Evolutionary conservation across 2,888 invertebrate genomes (phyloP).

Genomic region (Andrena flavipes): DNA sequence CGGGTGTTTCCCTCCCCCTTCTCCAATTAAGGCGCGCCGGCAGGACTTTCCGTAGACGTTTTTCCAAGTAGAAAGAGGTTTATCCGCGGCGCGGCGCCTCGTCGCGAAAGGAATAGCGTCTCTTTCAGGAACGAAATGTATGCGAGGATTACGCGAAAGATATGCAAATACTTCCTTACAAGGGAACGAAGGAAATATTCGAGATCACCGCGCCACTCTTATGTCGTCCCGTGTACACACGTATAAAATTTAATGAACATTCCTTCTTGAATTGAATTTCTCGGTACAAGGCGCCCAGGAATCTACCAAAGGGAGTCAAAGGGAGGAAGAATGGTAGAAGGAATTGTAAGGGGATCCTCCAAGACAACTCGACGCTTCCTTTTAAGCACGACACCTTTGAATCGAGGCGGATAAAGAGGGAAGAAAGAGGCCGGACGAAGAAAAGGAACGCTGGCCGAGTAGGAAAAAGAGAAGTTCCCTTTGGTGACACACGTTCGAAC

Average conservation of each 20-base stretch:
- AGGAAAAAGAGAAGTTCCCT: constrained; percentile 18
- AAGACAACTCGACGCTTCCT: constrained; percentile 61
- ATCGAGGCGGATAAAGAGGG: constrained; percentile 43
- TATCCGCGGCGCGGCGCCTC: not conserved
- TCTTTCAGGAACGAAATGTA: constrained; percentile 6
- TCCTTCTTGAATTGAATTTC: constrained; percentile 51
- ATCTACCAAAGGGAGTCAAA: constrained; percentile 31
- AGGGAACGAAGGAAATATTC: not conserved
- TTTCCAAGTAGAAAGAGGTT: constrained; percentile 1
- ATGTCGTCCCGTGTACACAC: constrained; percentile 1
- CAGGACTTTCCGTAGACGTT: not conserved
- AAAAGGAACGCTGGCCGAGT: constrained; percentile 13
- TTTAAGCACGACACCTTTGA: constrained; percentile 66
- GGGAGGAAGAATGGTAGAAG: constrained; percentile 26
- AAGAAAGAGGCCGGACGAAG: constrained; percentile 31
- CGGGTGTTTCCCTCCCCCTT: not conserved
- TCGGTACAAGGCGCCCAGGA: constrained; percentile 34
- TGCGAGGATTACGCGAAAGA: constrained; percentile 17
- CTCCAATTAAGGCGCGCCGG: constrained; percentile 25
- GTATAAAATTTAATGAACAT: constrained; percentile 61
- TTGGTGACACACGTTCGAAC: constrained; percentile 57
- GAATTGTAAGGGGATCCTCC: constrained; percentile 60
- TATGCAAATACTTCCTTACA: constrained; percentile 37
- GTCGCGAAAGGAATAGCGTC: not conserved
- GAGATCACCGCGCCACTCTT: constrained; percentile 34